Evolutionary conservation across 2,797 vertebrate genomes (phyloP).

Genomic region (Ctenopoma multispine): DNA sequence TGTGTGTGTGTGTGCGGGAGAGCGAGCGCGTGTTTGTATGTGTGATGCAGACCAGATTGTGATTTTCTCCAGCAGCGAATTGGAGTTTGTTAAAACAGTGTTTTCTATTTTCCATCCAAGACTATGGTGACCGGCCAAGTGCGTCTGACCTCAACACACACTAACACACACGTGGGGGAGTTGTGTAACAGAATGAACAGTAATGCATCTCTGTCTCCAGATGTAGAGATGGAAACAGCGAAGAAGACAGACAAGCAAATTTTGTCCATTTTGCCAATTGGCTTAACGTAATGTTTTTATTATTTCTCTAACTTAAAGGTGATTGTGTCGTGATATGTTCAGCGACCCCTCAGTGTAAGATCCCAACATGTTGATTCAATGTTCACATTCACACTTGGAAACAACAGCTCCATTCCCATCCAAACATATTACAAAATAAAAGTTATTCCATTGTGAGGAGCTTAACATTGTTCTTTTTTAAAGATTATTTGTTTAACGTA

Average conservation of each 20-base stretch:
- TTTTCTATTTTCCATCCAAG: conserved; percentile 50
- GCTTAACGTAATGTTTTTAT: not conserved
- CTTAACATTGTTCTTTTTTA: not conserved
- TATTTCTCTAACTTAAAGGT: not conserved
- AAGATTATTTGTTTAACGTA: not conserved
- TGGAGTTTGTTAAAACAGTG: conserved; percentile 52
- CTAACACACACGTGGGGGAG: conserved; percentile 26
- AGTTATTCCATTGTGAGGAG: not conserved
- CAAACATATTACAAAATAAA: conserved; percentile 15
- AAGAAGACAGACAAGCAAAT: conserved; percentile 6
- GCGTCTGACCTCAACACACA: conserved; percentile 41
- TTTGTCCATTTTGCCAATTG: conserved; percentile 13
- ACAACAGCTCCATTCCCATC: conserved; percentile 2
- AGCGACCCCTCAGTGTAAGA: not conserved
- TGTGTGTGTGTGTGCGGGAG: conserved; percentile 13
- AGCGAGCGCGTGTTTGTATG: conserved; percentile 13
- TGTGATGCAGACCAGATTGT: conserved; percentile 43
- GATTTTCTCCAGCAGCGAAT: conserved; percentile 53
- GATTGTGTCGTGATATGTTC: not conserved
- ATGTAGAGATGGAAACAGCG: conserved; percentile 37
- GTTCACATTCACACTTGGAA: conserved; percentile 18
- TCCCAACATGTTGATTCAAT: conserved; percentile 5
- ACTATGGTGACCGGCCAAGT: conserved; percentile 51
- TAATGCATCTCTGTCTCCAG: conserved; percentile 51
- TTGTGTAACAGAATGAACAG: conserved; percentile 59